phyloP scores from a whole-genome alignment of 2,888 invertebrate species.

The Torymus auratus region DNA sequence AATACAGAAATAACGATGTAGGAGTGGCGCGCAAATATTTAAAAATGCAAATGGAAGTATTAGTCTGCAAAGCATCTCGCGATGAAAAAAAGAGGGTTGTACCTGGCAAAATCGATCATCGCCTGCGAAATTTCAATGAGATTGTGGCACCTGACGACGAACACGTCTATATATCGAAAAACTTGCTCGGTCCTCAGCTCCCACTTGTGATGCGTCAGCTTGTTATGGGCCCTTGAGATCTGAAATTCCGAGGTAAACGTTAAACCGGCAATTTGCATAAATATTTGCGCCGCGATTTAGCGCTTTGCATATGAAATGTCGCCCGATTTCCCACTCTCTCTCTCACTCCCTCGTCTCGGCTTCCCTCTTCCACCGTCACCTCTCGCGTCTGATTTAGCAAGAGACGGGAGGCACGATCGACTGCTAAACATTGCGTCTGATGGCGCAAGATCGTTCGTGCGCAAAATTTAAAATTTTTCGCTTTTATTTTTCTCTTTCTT shows the following conservation, averaged over 20 bases:
- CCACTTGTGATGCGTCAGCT: conserved; percentile 81
- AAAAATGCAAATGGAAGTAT: background rate
- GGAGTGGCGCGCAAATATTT: background rate
- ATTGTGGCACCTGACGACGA: conserved; percentile 89
- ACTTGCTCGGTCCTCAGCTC: conserved; percentile 87
- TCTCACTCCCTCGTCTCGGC: background rate
- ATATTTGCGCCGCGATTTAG: conserved; percentile 57
- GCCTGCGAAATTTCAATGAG: conserved; percentile 92
- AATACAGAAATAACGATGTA: too few relatives aligned
- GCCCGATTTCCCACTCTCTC: conserved; percentile 19
- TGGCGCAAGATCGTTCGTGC: conserved; percentile 54
- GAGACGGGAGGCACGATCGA: conserved; percentile 53
- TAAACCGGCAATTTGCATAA: conserved; percentile 57
- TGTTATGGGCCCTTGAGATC: conserved; percentile 81
- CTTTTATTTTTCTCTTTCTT: background rate
- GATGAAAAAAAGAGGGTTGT: background rate
- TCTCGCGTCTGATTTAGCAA: conserved; percentile 44
- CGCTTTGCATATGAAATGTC: conserved; percentile 55
- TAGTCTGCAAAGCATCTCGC: background rate
- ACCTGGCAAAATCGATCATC: conserved; percentile 91
- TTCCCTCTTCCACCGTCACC: background rate
- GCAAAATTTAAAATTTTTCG: conserved; percentile 53
- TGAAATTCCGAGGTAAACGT: conserved; percentile 66
- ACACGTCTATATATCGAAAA: conserved; percentile 92
- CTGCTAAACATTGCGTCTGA: conserved; percentile 57